phyloP scores from a whole-genome alignment of 2,113 vertebrate species.

The Telmatochromis sp. region DNA sequence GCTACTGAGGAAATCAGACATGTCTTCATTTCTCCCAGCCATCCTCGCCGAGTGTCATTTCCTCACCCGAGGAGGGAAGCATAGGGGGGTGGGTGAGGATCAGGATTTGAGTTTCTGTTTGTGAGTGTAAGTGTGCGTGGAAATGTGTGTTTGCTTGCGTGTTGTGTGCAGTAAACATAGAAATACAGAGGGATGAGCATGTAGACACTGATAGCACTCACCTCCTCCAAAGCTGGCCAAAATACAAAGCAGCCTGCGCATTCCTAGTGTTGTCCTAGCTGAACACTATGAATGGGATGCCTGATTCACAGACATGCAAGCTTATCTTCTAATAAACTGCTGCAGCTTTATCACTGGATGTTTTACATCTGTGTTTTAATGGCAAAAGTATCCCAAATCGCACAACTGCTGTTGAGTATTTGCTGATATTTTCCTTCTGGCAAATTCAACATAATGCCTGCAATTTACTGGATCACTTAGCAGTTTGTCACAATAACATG shows the following conservation, averaged over 20 bases:
- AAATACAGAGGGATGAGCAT: conserved; percentile 19
- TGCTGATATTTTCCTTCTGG: background rate
- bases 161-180: conserved; percentile 22
- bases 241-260: conserved; percentile 27
- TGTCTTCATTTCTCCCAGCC: conserved; percentile 62
- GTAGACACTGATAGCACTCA: conserved; percentile 34
- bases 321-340: background rate
- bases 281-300: conserved; percentile 17
- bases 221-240: conserved; percentile 39
- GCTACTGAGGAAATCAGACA: conserved; percentile 59
- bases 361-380: background rate
- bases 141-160: conserved; percentile 22
- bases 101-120: conserved; percentile 54
- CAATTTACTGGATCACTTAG: background rate
- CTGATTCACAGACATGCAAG: conserved; percentile 13
- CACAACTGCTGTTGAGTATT: background rate
- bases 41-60: conserved; percentile 42
- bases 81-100: background rate
- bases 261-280: background rate
- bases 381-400: background rate
- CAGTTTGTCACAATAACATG: background rate
- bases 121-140: conserved; percentile 18
- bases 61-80: conserved; percentile 24
- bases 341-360: background rate
- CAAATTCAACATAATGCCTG: background rate